These are phyloP conservation scores for Eurystomus glaucurus DNA, from an alignment of 2,797 vertebrate genomes.

Conservation along the genomic window DNA sequence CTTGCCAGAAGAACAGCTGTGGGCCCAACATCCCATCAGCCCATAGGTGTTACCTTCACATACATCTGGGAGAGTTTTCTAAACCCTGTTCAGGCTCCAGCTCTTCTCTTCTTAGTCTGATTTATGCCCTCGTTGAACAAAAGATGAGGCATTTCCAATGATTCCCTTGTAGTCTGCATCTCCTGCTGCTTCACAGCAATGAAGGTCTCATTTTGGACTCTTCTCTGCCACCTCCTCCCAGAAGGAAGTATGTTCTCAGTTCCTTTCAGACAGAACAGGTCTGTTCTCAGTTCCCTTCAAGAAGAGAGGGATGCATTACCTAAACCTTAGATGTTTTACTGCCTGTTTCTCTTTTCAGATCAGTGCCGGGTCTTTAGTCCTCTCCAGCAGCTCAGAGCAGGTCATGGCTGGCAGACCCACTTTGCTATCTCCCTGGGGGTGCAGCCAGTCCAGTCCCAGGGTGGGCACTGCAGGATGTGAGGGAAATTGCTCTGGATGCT, in stretches of 20 bases:
- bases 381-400: not conserved
- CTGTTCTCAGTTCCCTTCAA: not conserved
- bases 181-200: not conserved
- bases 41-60: not conserved
- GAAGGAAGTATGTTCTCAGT: not conserved
- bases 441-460: fast-evolving
- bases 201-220: not conserved
- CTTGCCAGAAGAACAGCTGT: not conserved
- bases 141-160: not conserved
- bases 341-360: not conserved
- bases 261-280: not conserved
- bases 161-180: not conserved
- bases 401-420: not conserved
- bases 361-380: not conserved
- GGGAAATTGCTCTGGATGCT: fast-evolving
- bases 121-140: not conserved
- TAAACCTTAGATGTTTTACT: not conserved
- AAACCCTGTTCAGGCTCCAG: fast-evolving
- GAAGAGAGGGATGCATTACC: not conserved
- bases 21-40: not conserved
- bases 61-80: not conserved
- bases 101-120: not conserved
- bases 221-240: not conserved
- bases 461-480: fast-evolving
- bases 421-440: fast-evolving